These are phyloP conservation scores for Protonemura montana DNA, from an alignment of 2,888 invertebrate genomes.

Conservation along the genomic window DNA sequence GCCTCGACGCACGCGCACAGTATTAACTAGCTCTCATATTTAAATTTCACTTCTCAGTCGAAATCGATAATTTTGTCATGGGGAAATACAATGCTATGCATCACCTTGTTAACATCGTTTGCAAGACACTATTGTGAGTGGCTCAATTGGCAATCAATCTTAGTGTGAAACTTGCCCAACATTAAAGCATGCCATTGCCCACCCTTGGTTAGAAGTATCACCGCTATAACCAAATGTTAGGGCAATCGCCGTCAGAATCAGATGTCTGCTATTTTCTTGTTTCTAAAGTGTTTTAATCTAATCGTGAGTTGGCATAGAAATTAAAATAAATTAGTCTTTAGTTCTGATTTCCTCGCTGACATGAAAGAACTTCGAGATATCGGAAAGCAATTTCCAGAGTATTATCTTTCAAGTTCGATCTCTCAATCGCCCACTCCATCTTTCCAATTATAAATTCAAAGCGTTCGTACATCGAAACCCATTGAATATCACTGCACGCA, in stretches of 20 bases:
- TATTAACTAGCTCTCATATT: background rate
- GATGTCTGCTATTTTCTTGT: background rate
- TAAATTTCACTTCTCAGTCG: background rate
- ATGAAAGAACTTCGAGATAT: background rate
- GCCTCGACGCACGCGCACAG: background rate
- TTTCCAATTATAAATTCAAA: constrained; percentile 1
- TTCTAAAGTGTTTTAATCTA: background rate
- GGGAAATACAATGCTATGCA: background rate
- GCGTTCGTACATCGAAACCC: background rate
- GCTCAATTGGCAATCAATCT: background rate
- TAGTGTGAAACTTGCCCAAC: background rate
- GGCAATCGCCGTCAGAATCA: background rate
- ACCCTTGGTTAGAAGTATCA: background rate
- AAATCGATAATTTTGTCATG: constrained; percentile 7
- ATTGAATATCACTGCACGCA: background rate
- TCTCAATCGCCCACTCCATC: background rate
- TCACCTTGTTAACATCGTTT: background rate
- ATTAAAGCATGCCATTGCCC: background rate
- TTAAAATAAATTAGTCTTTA: background rate
- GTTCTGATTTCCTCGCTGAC: background rate
- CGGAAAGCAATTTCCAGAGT: background rate
- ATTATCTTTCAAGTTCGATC: background rate
- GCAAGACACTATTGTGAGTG: background rate
- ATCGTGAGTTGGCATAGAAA: background rate
- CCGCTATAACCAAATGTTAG: background rate